Evolutionary conservation across 2,113 vertebrate species (phyloP), one percentile per base, ranked within the genome.

Genomic region (Panthera tigris): DNA sequence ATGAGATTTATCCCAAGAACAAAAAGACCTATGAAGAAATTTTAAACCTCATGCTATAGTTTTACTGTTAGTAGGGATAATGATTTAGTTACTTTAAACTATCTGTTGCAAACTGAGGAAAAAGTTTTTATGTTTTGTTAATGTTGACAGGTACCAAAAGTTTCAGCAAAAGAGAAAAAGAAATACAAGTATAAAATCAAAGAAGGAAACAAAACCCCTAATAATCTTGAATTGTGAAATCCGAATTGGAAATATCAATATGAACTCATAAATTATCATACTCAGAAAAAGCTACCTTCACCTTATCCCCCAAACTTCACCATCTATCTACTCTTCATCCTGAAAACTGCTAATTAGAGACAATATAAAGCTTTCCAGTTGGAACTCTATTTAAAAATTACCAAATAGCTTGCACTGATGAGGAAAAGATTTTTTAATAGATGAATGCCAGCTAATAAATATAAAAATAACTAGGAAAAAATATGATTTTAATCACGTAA

Each of bases 121-220:
- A 96, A 91, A 88, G 48, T 23, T 65, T 36, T 3, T 45, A 94
- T 89, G 57, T 36, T 69, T 55, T 93, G 6, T 73, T 94, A 36
- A 82, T 66, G 68, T 71, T 94, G 33, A 81, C 5, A 95, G 10
- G 23, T 94, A 96, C 7, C 52, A 91, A 84, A 83, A n/a, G 73
- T 68, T 82, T 82, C 12, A 78, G 27, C 45, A 33, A n/a, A 82
- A 93, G n/a, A 80, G 29, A 85, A 74, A 68, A 92, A 90, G 31
- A 95, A 79, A 74, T 68, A 57, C 8, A 97, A 92, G 16, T 68
- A 89, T 48, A 93, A 91, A 95, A 73, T 57, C 15, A 87, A 91
- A 69, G 39, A 65, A 57, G 48, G 1, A 36, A 31, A 65, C 74
- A 68, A 92, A 52, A 39, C 25, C 1, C 16, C 5, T 7, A 87